Evolutionary conservation across 1,140 invertebrate genomes (phyloP).

Genomic region (Aethina tumida): DNA sequence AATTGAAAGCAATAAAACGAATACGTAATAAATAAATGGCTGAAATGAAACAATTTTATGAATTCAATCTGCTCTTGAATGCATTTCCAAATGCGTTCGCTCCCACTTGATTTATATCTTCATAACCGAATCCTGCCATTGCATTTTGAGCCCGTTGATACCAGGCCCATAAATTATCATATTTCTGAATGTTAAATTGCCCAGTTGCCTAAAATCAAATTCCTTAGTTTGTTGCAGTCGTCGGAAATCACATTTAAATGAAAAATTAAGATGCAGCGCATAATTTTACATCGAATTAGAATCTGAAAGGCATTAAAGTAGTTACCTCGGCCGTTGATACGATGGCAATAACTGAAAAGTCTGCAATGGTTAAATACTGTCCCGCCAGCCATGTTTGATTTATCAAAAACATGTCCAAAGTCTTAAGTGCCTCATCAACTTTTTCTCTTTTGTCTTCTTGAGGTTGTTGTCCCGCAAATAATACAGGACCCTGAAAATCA

Average conservation of each 20-base stretch:
- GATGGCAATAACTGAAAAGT: slow-evolving; percentile 31
- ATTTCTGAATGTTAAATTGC: slow-evolving; percentile 14
- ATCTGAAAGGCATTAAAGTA: slow-evolving; percentile 3
- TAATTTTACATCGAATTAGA: neutral
- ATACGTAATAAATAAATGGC: too few relatives aligned
- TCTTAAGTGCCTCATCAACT: slow-evolving; percentile 34
- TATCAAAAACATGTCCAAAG: slow-evolving; percentile 34
- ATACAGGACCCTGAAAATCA: slow-evolving; percentile 28
- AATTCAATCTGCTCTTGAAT: slow-evolving; percentile 31
- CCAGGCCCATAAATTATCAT: slow-evolving; percentile 21
- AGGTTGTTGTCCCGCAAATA: slow-evolving; percentile 19
- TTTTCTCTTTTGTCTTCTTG: slow-evolving; percentile 18
- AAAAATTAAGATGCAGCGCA: neutral
- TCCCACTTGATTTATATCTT: slow-evolving; percentile 34
- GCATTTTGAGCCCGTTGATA: slow-evolving; percentile 19
- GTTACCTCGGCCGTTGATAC: slow-evolving; percentile 23
- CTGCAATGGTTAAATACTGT: slow-evolving; percentile 43
- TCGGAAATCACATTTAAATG: neutral
- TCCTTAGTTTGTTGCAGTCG: neutral
- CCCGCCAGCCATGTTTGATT: slow-evolving; percentile 34
- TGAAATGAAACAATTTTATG: slow-evolving; percentile 4
- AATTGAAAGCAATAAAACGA: too few relatives aligned
- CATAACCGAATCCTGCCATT: slow-evolving; percentile 21
- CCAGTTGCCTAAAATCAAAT: slow-evolving; percentile 15
- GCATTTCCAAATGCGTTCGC: slow-evolving; percentile 31